Conservation (phyloP, 2,113 vertebrate species). For the Ctenodactylus gundi region DNA sequence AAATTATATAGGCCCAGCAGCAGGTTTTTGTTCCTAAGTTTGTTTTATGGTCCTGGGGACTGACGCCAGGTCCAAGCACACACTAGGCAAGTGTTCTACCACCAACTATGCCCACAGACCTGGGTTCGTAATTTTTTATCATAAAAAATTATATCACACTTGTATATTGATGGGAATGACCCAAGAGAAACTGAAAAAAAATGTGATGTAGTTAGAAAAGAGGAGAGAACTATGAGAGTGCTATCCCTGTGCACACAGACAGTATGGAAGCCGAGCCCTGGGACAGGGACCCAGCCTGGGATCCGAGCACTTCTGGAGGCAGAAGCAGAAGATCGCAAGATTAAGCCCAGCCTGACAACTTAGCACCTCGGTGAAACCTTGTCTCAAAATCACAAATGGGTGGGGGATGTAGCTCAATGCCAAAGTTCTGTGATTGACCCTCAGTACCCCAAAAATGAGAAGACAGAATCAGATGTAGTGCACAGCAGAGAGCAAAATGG, state of each 20-base stretch:
- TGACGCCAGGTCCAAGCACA: not conserved
- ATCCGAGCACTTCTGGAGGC: too few species aligned
- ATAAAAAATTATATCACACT: slow-evolving; percentile 12
- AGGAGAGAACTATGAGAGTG: not conserved
- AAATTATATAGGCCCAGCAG: too few species aligned
- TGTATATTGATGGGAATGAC: slow-evolving; percentile 26
- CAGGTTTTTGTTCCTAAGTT: not conserved
- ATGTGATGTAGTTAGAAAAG: not conserved
- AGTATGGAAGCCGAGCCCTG: too few species aligned
- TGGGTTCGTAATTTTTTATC: slow-evolving; percentile 3
- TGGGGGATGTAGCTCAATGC: too few species aligned
- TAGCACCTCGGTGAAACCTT: too few species aligned
- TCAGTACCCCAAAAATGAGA: too few species aligned
- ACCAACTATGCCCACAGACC: not conserved
- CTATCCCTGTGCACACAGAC: not conserved
- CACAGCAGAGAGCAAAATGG: not conserved
- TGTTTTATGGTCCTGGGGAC: not conserved
- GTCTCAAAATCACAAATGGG: too few species aligned
- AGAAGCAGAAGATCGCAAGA: too few species aligned
- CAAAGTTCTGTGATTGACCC: too few species aligned
- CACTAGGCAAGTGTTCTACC: not conserved
- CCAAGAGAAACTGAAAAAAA: slow-evolving; percentile 1
- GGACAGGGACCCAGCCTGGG: too few species aligned
- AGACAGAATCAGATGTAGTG: too few species aligned
- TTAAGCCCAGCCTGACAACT: too few species aligned